Percentiles rank a stretch among this genome's conserved stretches.
Conservation (phyloP, 2,888 invertebrate species). For the Limnephilus marmoratus region DNA sequence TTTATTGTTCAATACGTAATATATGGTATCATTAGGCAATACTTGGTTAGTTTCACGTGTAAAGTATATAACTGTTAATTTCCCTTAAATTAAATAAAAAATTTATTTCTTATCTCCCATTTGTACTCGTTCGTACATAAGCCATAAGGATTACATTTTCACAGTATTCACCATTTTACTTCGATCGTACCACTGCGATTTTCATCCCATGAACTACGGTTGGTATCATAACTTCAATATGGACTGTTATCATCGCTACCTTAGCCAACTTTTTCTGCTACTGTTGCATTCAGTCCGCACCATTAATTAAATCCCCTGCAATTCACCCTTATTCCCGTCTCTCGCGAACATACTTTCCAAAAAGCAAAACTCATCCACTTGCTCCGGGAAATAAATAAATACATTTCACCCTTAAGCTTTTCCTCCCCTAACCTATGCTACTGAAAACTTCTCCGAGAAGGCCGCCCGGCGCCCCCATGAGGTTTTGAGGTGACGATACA, state of each 20-base stretch:
- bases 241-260: neutral
- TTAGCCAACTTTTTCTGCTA: neutral
- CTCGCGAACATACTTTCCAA: neutral
- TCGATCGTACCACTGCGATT: no score
- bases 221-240: neutral
- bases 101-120: neutral
- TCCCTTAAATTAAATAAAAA: no score
- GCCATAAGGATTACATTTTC: no score
- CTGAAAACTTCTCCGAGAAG: neutral
- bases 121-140: neutral
- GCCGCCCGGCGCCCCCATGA: neutral
- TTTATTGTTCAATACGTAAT: no score
- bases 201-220: no score
- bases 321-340: neutral
- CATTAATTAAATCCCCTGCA: neutral
- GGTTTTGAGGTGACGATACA: slow-evolving; percentile 2
- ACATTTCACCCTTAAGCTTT: neutral
- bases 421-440: neutral
- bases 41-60: no score
- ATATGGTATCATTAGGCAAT: no score
- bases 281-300: neutral
- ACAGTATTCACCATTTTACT: no score
- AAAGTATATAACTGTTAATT: no score
- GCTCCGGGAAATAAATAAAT: neutral
- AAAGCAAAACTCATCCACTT: neutral